These are phyloP conservation scores for Cremastobaeus sp. DNA, from an alignment of 2,888 invertebrate genomes.

Conservation along the genomic window DNA sequence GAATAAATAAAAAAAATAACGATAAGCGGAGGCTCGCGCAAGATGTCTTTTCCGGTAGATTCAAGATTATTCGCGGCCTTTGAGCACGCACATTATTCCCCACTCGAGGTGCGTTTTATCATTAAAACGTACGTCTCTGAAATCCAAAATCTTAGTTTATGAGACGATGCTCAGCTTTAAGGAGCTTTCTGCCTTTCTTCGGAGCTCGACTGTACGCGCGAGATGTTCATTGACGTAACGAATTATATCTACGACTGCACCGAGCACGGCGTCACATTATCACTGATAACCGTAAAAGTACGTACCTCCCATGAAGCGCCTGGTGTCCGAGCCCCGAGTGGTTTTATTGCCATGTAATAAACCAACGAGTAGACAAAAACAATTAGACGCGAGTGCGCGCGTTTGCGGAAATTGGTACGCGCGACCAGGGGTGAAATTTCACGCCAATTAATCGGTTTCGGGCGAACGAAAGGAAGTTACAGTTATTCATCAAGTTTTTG, in stretches of 20 bases:
- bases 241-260: conserved; percentile 47
- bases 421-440: conserved; percentile 18
- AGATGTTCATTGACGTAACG: conserved; percentile 47
- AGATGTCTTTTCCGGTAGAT: conserved; percentile 61
- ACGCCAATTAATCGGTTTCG: conserved; percentile 7
- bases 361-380: too few relatives aligned
- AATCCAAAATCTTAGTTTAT: conserved; percentile 46
- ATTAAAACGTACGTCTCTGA: conserved; percentile 34
- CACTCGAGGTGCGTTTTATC: conserved; percentile 20
- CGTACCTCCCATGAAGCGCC: conserved; percentile 5
- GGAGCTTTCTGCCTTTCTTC: conserved; percentile 11
- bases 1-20: conserved; percentile 19
- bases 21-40: conserved; percentile 43
- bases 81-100: conserved; percentile 57
- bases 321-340: too few relatives aligned
- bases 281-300: conserved; percentile 46
- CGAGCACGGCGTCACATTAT: conserved; percentile 40
- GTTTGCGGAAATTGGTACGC: conserved; percentile 1
- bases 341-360: too few relatives aligned
- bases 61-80: conserved; percentile 60
- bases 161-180: conserved; percentile 42
- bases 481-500: conserved; percentile 11
- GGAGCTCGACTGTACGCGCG: neutral
- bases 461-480: too few relatives aligned
- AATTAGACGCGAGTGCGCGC: too few relatives aligned